Conservation (phyloP, 1,140 invertebrate genomes). For the Elymnias hypermnestra region DNA sequence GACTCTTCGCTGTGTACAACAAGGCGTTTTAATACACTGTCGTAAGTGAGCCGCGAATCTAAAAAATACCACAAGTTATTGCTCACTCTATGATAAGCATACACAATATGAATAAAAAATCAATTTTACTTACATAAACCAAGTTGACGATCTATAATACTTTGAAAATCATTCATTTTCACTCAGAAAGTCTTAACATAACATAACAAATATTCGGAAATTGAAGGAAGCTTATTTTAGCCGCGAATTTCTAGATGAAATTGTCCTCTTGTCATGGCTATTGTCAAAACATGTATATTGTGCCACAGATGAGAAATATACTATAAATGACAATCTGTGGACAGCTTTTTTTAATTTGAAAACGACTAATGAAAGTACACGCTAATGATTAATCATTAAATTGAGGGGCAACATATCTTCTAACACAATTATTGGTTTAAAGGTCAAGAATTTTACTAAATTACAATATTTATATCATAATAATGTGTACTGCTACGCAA, state of each 20-base stretch:
- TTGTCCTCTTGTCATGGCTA: no score
- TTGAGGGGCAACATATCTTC: no score
- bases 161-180: slow-evolving; percentile 60
- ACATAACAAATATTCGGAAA: slow-evolving; percentile 10
- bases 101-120: slow-evolving; percentile 14
- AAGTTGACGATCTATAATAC: slow-evolving; percentile 66
- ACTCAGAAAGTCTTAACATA: slow-evolving; percentile 14
- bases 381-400: no score
- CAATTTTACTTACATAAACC: slow-evolving; percentile 56
- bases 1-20: slow-evolving; percentile 72
- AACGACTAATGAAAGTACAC: no score
- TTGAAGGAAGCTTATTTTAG: slow-evolving; percentile 25
- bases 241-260: slow-evolving; percentile 30
- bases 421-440: no score
- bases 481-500: no score
- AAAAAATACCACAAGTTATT: slow-evolving; percentile 18
- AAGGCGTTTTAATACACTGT: slow-evolving; percentile 66
- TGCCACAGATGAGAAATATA: no score
- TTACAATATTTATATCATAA: no score
- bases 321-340: no score
- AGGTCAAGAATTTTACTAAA: no score
- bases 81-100: slow-evolving; percentile 20
- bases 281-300: no score
- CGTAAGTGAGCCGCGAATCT: slow-evolving; percentile 71
- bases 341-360: no score